phyloP scores from a whole-genome alignment of 2,113 vertebrate genomes.

The Polypterus bichir region DNA sequence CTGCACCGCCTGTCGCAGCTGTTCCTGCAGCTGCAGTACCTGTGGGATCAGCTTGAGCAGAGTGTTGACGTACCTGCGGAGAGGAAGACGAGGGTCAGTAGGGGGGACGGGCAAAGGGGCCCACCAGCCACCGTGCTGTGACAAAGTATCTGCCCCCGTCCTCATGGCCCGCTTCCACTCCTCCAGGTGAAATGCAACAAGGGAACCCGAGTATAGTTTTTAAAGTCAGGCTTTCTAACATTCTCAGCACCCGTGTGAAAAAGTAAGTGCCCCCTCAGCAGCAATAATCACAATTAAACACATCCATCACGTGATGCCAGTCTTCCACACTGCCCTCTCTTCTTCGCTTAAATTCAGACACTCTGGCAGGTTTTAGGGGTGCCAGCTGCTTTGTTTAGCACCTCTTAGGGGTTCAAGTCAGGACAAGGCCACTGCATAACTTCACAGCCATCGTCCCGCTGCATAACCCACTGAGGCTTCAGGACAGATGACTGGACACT shows the following conservation, averaged over 20 bases:
- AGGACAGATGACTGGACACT: constrained; percentile 2
- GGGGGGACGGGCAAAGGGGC: neutral
- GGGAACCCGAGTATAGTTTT: neutral
- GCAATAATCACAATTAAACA: too few relatives aligned
- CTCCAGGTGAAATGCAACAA: neutral
- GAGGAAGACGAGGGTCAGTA: constrained; percentile 2
- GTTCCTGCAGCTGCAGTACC: constrained; percentile 86
- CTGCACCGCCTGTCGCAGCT: constrained; percentile 84
- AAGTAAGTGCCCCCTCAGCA: too few relatives aligned
- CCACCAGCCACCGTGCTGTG: neutral
- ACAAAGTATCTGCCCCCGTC: constrained; percentile 5
- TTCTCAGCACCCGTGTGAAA: too few relatives aligned
- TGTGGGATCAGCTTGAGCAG: constrained; percentile 88
- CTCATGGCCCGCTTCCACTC: constrained; percentile 13
- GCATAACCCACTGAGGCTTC: constrained; percentile 11
- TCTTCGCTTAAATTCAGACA: constrained; percentile 2
- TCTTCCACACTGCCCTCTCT: constrained; percentile 19
- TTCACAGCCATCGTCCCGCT: constrained; percentile 11
- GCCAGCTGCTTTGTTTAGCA: too few relatives aligned
- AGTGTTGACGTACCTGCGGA: constrained; percentile 83
- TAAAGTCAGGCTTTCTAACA: too few relatives aligned
- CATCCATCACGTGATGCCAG: constrained; percentile 11
- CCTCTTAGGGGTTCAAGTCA: too few relatives aligned
- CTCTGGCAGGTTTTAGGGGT: constrained; percentile 22
- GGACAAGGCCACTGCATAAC: constrained; percentile 2